Evolutionary conservation across 2,797 vertebrate genomes (phyloP), one percentile per base, ranked within the genome.

Genomic region (Muscicapa striata): DNA sequence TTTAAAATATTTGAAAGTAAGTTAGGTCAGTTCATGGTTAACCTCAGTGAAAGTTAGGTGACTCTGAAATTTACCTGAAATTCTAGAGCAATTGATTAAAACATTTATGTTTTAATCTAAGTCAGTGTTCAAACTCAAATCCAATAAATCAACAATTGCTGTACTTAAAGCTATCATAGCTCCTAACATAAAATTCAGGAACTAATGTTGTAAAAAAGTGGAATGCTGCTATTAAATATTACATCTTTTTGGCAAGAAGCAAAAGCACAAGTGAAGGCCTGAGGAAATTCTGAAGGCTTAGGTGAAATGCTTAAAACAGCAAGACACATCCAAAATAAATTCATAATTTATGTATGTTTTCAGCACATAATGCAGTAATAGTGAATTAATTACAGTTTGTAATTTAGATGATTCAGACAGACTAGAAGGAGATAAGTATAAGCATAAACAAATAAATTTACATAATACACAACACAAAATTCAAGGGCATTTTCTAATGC

Each of bases 261-360:
- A 78, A 80, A 89, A 76, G 8, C 5, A 16, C 13, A 83, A 83
- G 46, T 49, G 55, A 43, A 43, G 15, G 15, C 38, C 51, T 62
- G 66, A 91, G 30, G 87, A 95, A 92, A 62, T 67, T 73, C 55
- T 90, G 49, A 85, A 89, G 34, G 29, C n/a, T 78, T 84, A 82
- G 51, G 61, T 84, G 69, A 87, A 74, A 45, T 1, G 3, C 14
- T 52, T 72, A 51, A 84, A 93, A 73, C 26, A 92, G 58, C 4
- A 80, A 63, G 43, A 49, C 13, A 73, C 4, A 70, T 49, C 13
- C 43, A 64, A 89, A 72, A 67, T 49, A 79, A 46, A 49, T 41
- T 83, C 7, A 63, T 82, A 66, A 74, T 57, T 87, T 91, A 77
- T 68, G 38, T 70, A 76, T 46, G 16, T 11, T 91, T 95, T 86